phyloP scores from a whole-genome alignment of 1,140 invertebrate genomes.

The Diploscapter pachys region DNA sequence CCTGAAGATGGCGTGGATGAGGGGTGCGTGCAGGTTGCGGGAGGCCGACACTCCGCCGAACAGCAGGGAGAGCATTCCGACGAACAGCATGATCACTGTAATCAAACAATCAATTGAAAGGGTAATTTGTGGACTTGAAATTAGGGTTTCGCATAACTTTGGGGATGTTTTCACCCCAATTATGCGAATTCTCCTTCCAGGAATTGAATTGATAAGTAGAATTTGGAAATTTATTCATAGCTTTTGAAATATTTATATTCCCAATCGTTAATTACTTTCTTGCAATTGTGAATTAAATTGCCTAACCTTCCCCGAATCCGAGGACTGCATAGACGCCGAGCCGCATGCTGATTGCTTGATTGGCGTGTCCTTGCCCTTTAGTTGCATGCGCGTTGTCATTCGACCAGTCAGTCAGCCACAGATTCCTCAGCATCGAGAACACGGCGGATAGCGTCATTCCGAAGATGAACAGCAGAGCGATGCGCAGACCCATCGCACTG shows the following conservation, averaged over 20 bases:
- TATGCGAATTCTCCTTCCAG: too few species aligned
- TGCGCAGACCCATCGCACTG: slow-evolving; percentile 48
- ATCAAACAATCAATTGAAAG: background rate
- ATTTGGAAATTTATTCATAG: too few species aligned
- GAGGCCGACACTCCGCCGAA: slow-evolving; percentile 68
- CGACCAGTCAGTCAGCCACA: slow-evolving; percentile 56
- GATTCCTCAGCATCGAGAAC: slow-evolving; percentile 53
- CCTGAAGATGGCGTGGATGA: slow-evolving; percentile 74
- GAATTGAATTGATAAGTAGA: too few species aligned
- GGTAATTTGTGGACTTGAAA: background rate
- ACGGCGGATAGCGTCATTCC: slow-evolving; percentile 49
- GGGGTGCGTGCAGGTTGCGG: slow-evolving; percentile 71
- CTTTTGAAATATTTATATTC: too few species aligned
- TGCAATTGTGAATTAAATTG: too few species aligned
- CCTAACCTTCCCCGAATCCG: slow-evolving; percentile 46
- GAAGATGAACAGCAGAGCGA: slow-evolving; percentile 45
- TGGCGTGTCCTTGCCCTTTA: slow-evolving; percentile 14
- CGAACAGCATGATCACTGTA: slow-evolving; percentile 40
- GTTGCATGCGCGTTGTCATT: slow-evolving; percentile 40
- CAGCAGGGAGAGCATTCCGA: slow-evolving; percentile 49
- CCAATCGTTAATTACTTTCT: too few species aligned
- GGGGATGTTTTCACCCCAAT: too few species aligned
- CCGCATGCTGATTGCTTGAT: slow-evolving; percentile 33
- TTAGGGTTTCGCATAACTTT: slow-evolving; percentile 3
- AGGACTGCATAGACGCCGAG: slow-evolving; percentile 50